phyloP scores from a whole-genome alignment of 2,797 vertebrate genomes.

The Florisuga fusca region DNA sequence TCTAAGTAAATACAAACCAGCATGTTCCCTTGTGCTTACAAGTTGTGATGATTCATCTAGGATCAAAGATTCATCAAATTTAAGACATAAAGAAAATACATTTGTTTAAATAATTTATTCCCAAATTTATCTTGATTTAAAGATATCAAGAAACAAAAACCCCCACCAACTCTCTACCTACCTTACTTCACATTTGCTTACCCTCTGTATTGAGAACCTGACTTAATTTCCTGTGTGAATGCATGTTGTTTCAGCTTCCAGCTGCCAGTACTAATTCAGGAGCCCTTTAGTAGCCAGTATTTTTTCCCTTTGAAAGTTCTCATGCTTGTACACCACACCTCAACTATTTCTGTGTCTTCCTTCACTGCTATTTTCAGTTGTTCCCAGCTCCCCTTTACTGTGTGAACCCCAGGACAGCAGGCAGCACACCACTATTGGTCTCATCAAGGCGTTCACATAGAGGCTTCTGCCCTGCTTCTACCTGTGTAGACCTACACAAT shows the following conservation, averaged over 20 bases:
- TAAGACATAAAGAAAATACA: not conserved
- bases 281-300: not conserved
- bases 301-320: not conserved
- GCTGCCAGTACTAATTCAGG: not conserved
- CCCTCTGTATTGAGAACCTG: not conserved
- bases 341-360: not conserved
- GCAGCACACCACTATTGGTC: not conserved
- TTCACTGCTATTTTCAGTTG: not conserved
- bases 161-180: not conserved
- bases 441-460: not conserved
- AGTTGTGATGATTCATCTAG: not conserved
- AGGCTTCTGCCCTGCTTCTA: not conserved
- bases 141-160: not conserved
- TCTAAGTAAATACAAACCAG: not conserved
- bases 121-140: not conserved
- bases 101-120: not conserved
- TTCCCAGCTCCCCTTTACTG: not conserved
- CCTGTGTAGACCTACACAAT: not conserved
- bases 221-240: not conserved
- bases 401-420: not conserved
- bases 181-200: not conserved
- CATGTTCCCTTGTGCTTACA: not conserved
- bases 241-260: not conserved
- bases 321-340: fast-evolving
- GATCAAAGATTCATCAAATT: not conserved